These are phyloP conservation scores for Cherax quadricarinatus DNA, from an alignment of 1,140 invertebrate species.

Conservation along the genomic window DNA sequence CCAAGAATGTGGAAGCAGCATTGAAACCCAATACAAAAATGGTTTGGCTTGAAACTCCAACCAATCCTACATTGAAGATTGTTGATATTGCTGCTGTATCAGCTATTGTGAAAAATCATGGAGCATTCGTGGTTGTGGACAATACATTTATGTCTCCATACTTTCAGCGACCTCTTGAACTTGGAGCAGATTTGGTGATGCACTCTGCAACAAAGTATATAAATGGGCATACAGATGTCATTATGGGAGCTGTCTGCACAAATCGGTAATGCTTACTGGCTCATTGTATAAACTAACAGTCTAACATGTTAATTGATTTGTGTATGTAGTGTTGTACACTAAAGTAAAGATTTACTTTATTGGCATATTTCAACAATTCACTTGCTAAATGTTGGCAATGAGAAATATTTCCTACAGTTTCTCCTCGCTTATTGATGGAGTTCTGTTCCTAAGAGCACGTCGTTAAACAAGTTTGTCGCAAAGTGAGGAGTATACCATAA, in stretches of 20 bases:
- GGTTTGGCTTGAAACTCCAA: conserved; percentile 97
- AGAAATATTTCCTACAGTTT: too few species aligned
- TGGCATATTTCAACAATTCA: too few species aligned
- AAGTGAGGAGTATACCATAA: too few species aligned
- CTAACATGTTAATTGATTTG: not conserved
- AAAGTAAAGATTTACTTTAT: too few species aligned
- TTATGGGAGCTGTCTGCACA: conserved; percentile 94
- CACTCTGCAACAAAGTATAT: conserved; percentile 99
- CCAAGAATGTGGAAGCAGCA: conserved; percentile 45
- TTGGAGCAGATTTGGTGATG: conserved; percentile 94
- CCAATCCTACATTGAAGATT: conserved; percentile 97
- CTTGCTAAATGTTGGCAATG: too few species aligned
- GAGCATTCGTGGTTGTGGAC: conserved; percentile 92
- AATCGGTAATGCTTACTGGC: conserved; percentile 76
- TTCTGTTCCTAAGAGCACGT: too few species aligned
- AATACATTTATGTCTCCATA: conserved; percentile 99
- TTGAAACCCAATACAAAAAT: conserved; percentile 72
- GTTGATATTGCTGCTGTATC: conserved; percentile 90
- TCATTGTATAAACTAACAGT: not conserved
- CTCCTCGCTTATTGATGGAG: too few species aligned
- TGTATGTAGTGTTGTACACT: not conserved
- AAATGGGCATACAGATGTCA: conserved; percentile 98
- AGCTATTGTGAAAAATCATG: conserved; percentile 80
- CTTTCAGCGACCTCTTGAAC: conserved; percentile 92
- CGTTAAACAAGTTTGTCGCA: too few species aligned